phyloP scores from a whole-genome alignment of 2,113 vertebrate species.

The Elephas maximus region DNA sequence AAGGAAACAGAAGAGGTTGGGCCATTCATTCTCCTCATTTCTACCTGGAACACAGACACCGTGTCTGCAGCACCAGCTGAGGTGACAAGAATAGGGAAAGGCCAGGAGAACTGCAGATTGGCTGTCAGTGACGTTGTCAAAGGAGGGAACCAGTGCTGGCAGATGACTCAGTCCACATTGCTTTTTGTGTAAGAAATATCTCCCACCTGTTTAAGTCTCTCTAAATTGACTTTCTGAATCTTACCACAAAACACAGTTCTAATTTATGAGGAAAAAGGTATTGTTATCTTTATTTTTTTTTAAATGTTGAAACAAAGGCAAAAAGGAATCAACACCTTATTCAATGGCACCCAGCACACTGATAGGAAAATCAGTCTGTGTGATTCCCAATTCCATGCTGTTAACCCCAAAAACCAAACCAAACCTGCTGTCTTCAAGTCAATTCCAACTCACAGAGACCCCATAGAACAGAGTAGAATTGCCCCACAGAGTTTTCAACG shows the following conservation, averaged over 20 bases:
- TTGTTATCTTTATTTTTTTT: slow-evolving; percentile 43
- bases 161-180: background rate
- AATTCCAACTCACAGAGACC: too few relatives aligned
- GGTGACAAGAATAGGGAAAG: background rate
- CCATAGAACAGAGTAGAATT: too few relatives aligned
- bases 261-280: background rate
- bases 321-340: background rate
- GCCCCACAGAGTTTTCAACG: too few relatives aligned
- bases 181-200: background rate
- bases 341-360: background rate
- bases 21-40: background rate
- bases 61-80: background rate
- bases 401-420: background rate
- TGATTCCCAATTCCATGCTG: background rate
- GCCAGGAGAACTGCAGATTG: background rate
- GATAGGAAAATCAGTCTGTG: background rate
- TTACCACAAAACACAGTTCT: background rate
- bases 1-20: background rate
- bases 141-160: background rate
- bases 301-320: background rate
- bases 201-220: background rate
- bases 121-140: background rate
- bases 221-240: background rate
- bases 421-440: too few relatives aligned
- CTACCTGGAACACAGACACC: background rate